Evolutionary conservation across 2,113 vertebrate genomes (phyloP).

Genomic region (Saguinus midas): DNA sequence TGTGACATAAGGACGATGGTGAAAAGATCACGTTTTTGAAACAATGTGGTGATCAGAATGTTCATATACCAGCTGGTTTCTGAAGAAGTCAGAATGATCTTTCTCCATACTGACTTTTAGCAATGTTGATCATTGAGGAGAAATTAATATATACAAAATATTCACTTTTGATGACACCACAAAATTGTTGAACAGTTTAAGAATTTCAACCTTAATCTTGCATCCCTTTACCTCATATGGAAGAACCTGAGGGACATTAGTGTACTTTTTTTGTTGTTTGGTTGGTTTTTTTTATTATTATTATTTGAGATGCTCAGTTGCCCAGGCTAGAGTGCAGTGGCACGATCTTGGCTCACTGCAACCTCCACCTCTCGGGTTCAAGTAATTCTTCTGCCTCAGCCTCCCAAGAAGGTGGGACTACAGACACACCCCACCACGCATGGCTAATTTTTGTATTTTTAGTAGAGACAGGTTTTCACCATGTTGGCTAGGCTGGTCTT

Average conservation of each 20-base stretch:
- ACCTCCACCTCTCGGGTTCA: too few species aligned
- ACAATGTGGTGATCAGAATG: constrained; percentile 71
- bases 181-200: neutral
- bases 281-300: too few species aligned
- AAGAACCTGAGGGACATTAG: constrained; percentile 1
- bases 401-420: too few species aligned
- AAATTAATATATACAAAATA: neutral
- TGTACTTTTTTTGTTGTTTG: neutral
- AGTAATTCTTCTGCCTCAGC: too few species aligned
- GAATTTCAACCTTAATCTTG: neutral
- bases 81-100: constrained; percentile 81
- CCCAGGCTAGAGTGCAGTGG: too few species aligned
- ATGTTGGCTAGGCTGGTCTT: too few species aligned
- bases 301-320: too few species aligned
- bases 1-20: constrained; percentile 72
- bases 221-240: constrained; percentile 32
- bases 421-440: too few species aligned
- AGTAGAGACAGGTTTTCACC: too few species aligned
- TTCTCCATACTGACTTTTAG: constrained; percentile 38
- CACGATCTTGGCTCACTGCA: too few species aligned
- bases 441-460: too few species aligned
- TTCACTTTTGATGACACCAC: neutral
- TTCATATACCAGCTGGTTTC: constrained; percentile 87
- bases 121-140: constrained; percentile 29
- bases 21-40: constrained; percentile 71